Evolutionary conservation across 2,888 invertebrate genomes (phyloP).

Genomic region (Callinectes sapidus): DNA sequence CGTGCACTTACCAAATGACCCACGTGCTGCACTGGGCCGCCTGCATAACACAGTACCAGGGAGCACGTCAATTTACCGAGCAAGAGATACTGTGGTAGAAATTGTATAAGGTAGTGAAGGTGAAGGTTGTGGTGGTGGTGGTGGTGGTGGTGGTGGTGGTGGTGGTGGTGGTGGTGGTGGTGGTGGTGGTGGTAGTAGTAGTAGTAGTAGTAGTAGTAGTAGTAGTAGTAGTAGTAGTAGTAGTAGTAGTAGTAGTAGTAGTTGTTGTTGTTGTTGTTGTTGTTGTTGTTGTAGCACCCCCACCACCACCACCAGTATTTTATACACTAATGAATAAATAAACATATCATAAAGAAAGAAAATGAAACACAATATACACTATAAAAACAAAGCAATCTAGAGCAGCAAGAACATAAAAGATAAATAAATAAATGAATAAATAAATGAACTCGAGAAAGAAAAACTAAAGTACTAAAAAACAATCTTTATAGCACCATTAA

Average conservation of each 20-base stretch:
- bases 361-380: neutral
- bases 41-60: neutral
- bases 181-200: neutral
- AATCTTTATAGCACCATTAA: too few relatives aligned
- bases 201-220: neutral
- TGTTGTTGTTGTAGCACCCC: too few relatives aligned
- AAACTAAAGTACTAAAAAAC: neutral
- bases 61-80: neutral
- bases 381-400: neutral
- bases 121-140: neutral
- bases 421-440: neutral
- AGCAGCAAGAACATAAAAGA: neutral
- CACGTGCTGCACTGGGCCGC: neutral
- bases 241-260: constrained; percentile 10
- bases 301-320: too few relatives aligned
- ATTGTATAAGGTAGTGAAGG: neutral
- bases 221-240: constrained; percentile 23
- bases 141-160: neutral
- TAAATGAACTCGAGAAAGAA: neutral
- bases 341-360: neutral
- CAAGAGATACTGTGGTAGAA: neutral
- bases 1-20: neutral
- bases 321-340: neutral
- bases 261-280: too few relatives aligned
- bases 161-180: neutral